phyloP scores from a whole-genome alignment of 2,113 vertebrate genomes.

The Pagrus major region DNA sequence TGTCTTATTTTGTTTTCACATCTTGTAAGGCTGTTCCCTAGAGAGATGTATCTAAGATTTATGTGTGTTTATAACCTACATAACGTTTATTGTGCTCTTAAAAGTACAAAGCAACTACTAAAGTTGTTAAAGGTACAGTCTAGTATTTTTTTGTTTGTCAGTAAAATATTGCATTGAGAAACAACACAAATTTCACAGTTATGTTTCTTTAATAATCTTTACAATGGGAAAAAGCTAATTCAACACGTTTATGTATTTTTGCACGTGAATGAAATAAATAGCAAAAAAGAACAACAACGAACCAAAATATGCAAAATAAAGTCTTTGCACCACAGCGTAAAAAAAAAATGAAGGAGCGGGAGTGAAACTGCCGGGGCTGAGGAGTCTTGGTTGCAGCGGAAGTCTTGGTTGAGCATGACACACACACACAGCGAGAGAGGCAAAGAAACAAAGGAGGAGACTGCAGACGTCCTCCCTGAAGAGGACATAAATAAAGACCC shows the following conservation, averaged over 20 bases:
- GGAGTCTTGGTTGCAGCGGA: conserved; percentile 54
- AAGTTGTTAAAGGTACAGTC: conserved; percentile 1
- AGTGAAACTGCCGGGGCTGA: conserved; percentile 43
- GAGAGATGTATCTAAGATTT: neutral
- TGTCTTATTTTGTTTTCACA: conserved; percentile 12
- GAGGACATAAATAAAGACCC: conserved; percentile 54
- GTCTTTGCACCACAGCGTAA: conserved; percentile 50
- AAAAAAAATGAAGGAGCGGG: conserved; percentile 23
- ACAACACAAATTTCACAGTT: conserved; percentile 82
- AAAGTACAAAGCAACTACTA: neutral
- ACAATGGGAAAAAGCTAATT: conserved; percentile 76
- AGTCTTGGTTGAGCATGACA: conserved; percentile 27
- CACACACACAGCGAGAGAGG: conserved; percentile 19
- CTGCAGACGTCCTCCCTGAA: conserved; percentile 41
- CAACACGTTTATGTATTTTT: conserved; percentile 74
- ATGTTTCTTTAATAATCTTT: conserved; percentile 84
- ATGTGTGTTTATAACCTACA: neutral
- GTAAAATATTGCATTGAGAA: conserved; percentile 71
- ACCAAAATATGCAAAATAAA: conserved; percentile 63
- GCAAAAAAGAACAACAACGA: conserved; percentile 71
- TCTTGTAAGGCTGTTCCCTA: neutral
- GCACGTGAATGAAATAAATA: conserved; percentile 81
- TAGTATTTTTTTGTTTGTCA: conserved; percentile 29
- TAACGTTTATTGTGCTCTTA: neutral
- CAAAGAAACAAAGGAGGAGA: conserved; percentile 37